These are phyloP conservation scores for Nannospalax galili DNA, from an alignment of 2,113 vertebrate genomes.

Conservation along the genomic window DNA sequence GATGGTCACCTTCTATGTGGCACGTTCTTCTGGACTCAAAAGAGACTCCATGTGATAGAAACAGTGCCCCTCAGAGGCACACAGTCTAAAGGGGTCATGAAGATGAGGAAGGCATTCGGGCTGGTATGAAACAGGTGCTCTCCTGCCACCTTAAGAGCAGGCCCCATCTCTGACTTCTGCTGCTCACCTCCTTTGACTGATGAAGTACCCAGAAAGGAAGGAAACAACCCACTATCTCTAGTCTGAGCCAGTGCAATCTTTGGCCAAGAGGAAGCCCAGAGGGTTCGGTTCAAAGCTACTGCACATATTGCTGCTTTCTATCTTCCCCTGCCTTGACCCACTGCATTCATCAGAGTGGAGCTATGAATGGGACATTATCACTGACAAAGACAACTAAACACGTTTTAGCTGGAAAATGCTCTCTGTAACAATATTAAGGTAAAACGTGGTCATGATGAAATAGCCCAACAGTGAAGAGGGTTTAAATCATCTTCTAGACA, in stretches of 20 bases:
- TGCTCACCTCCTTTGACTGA: neutral
- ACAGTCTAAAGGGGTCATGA: neutral
- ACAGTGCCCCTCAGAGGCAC: neutral
- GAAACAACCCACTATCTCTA: neutral
- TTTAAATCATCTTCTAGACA: neutral
- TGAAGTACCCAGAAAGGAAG: neutral
- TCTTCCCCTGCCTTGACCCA: no score
- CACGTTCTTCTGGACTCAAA: no score
- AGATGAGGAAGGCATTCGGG: neutral
- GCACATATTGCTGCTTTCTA: no score
- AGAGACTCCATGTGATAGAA: neutral
- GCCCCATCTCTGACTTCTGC: accelerated
- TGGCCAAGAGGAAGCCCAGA: neutral
- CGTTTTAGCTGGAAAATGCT: neutral
- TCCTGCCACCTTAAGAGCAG: no score
- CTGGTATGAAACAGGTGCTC: neutral
- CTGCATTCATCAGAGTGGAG: no score
- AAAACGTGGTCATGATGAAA: neutral
- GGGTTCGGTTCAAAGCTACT: neutral
- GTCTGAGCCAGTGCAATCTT: neutral
- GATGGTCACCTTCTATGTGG: accelerated
- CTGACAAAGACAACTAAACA: neutral
- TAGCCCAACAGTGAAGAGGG: neutral
- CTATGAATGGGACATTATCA: accelerated
- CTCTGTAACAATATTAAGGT: no score